Percentiles rank a stretch among this genome's conserved stretches.
Evolutionary conservation across 1,140 invertebrate species (phyloP).

Genomic region (Cotesia vestalis): DNA sequence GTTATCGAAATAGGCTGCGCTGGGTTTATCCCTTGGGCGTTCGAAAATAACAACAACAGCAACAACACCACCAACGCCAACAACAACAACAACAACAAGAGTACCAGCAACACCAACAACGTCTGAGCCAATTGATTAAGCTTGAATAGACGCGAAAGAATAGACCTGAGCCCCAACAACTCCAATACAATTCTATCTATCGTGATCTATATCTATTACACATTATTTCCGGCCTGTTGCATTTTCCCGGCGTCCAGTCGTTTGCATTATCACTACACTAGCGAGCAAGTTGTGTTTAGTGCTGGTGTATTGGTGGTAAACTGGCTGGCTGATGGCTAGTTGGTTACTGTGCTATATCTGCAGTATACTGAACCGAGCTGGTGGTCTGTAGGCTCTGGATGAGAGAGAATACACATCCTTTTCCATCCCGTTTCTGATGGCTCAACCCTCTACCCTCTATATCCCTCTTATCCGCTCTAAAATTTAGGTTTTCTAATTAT

Average conservation of each 20-base stretch:
- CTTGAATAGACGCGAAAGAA: conserved; percentile 4
- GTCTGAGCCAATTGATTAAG: conserved; percentile 3
- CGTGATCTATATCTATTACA: conserved; percentile 44
- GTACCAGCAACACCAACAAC: background rate
- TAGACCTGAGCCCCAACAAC: background rate
- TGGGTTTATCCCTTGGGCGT: too few relatives aligned
- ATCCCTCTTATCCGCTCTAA: background rate
- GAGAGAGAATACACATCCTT: too few relatives aligned
- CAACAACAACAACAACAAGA: background rate
- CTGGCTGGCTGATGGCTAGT: too few relatives aligned
- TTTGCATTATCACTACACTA: conserved; percentile 40
- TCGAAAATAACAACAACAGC: background rate
- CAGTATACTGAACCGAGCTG: background rate
- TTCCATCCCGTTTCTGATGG: background rate
- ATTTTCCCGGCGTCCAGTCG: conserved; percentile 29
- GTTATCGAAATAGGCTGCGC: too few relatives aligned
- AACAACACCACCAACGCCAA: background rate
- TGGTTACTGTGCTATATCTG: background rate
- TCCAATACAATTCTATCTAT: conserved; percentile 38
- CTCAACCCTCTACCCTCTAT: too few relatives aligned
- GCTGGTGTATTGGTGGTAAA: background rate
- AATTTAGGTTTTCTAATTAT: conserved; percentile 32
- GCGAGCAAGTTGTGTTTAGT: background rate
- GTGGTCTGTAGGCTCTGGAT: background rate
- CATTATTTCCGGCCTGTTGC: conserved; percentile 49